Conservation (phyloP, 1,140 invertebrate species). For the Apis cerana region DNA sequence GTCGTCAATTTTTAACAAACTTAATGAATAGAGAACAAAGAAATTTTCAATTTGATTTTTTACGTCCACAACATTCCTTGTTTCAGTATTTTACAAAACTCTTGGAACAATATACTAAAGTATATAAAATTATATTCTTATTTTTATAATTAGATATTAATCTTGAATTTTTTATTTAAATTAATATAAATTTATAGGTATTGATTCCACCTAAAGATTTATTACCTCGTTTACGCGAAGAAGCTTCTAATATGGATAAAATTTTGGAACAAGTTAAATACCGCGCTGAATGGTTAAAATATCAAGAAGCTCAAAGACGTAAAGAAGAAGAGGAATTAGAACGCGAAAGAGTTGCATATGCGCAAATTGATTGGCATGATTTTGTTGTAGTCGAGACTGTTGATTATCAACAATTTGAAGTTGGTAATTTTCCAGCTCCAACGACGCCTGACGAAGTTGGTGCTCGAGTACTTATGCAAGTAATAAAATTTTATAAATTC, state of each 20-base stretch:
- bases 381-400: conserved; percentile 99
- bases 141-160: not conserved
- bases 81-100: conserved; percentile 99
- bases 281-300: conserved; percentile 97
- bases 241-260: conserved; percentile 87
- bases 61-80: conserved; percentile 98
- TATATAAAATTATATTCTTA: conserved; percentile 65
- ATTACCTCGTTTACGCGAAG: conserved; percentile 89
- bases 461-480: conserved; percentile 94
- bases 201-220: conserved; percentile 97
- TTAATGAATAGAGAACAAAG: conserved; percentile 99
- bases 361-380: conserved; percentile 99
- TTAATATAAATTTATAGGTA: conserved; percentile 80
- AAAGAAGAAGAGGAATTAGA: conserved; percentile 97
- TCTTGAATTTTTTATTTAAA: conserved; percentile 9
- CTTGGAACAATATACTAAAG: conserved; percentile 98
- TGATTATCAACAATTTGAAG: conserved; percentile 98
- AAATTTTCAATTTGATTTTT: conserved; percentile 99
- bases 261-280: conserved; percentile 96
- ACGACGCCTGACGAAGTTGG: conserved; percentile 99
- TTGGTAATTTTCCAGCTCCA: conserved; percentile 97
- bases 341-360: conserved; percentile 97
- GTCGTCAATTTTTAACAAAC: conserved; percentile 98
- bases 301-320: conserved; percentile 94
- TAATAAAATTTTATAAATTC: conserved; percentile 58